These are phyloP conservation scores for Malaclemys terrapin DNA, from an alignment of 2,113 vertebrate genomes.

Conservation along the genomic window DNA sequence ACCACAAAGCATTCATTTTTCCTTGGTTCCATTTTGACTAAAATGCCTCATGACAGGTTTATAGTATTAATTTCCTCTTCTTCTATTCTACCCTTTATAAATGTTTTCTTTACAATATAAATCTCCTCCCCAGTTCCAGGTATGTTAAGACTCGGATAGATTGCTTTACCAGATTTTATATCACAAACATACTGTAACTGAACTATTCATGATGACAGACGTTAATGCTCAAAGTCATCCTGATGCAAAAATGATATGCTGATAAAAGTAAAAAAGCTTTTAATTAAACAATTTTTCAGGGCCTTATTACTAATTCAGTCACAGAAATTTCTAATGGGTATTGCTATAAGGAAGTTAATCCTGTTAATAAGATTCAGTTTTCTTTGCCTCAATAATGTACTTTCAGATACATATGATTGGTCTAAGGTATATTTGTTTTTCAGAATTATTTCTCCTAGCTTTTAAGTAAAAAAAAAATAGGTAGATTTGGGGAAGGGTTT, in stretches of 20 bases:
- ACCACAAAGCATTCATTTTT: slow-evolving; percentile 35
- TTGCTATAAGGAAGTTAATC: slow-evolving; percentile 66
- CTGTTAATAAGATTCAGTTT: slow-evolving; percentile 69
- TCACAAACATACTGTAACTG: neutral
- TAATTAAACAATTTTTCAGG: slow-evolving; percentile 60
- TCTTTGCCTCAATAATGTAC: slow-evolving; percentile 51
- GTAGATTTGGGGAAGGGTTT: neutral
- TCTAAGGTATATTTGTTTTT: slow-evolving; percentile 27
- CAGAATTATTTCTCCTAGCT: slow-evolving; percentile 9
- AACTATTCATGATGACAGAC: neutral
- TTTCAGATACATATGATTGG: slow-evolving; percentile 58
- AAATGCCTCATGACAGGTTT: slow-evolving; percentile 80
- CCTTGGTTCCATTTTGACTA: slow-evolving; percentile 74
- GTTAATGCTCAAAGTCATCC: slow-evolving; percentile 18
- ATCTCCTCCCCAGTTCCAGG: slow-evolving; percentile 65
- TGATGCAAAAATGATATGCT: slow-evolving; percentile 35
- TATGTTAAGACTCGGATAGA: slow-evolving; percentile 4
- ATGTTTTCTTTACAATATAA: slow-evolving; percentile 77
- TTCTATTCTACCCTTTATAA: slow-evolving; percentile 62
- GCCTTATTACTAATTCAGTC: slow-evolving; percentile 29
- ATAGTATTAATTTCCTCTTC: slow-evolving; percentile 79
- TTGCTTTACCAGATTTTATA: slow-evolving; percentile 34
- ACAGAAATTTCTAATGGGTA: slow-evolving; percentile 59
- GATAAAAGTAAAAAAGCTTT: slow-evolving; percentile 59
- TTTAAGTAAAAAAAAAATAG: slow-evolving; percentile 3